phyloP scores from a whole-genome alignment of 2,888 invertebrate species.

The Dicyrtomina minuta region DNA sequence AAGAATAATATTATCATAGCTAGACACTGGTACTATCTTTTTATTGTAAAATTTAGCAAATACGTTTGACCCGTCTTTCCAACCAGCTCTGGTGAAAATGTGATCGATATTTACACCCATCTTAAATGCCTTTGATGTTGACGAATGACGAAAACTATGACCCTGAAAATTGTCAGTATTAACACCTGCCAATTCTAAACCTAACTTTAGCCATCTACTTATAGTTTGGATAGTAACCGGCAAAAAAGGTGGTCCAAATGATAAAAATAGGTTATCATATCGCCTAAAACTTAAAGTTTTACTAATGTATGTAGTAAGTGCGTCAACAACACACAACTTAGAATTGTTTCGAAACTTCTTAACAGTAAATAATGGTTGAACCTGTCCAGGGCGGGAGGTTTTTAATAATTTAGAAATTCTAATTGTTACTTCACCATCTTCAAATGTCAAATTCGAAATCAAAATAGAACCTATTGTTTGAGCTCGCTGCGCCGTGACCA shows the following conservation, averaged over 20 bases:
- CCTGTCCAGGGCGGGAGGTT: not conserved
- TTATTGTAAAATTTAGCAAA: too few relatives aligned
- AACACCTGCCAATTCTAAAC: not conserved
- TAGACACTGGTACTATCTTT: conserved; percentile 2
- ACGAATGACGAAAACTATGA: not conserved
- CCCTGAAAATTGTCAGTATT: not conserved
- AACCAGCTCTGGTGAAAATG: conserved; percentile 5
- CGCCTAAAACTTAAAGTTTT: not conserved
- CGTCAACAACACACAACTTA: not conserved
- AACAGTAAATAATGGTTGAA: not conserved
- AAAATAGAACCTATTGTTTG: not conserved
- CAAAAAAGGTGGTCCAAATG: not conserved
- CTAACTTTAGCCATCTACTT: too few relatives aligned
- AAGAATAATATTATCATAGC: too few relatives aligned
- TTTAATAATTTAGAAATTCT: not conserved
- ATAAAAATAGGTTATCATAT: conserved; percentile 9
- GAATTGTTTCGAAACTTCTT: not conserved
- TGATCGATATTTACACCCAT: not conserved
- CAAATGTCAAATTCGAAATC: not conserved
- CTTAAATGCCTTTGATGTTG: conserved; percentile 3
- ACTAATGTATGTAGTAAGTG: not conserved
- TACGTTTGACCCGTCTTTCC: not conserved
- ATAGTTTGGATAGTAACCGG: not conserved
- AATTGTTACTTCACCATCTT: not conserved
- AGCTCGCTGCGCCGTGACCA: too few relatives aligned